Percentiles rank a stretch among this genome's conserved stretches.
These are phyloP conservation scores for Eurypyga helias DNA, from an alignment of 2,113 vertebrate species.

Conservation along the genomic window DNA sequence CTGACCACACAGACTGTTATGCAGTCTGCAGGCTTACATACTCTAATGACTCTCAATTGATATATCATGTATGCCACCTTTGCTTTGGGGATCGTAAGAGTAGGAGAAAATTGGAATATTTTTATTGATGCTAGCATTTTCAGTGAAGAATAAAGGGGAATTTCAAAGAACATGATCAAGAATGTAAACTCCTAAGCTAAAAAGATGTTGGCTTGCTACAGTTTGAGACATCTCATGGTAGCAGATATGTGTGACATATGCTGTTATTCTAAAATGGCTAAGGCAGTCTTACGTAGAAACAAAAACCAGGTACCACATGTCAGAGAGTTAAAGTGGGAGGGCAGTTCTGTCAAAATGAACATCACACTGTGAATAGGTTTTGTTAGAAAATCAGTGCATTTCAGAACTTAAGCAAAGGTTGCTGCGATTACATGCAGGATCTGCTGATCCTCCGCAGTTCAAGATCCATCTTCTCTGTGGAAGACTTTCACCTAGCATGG, in stretches of 20 bases:
- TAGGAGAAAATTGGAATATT: not conserved
- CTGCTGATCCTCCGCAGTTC: not conserved
- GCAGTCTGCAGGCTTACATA: not conserved
- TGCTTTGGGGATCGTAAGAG: not conserved
- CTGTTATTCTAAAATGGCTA: not conserved
- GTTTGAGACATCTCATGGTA: fast-evolving
- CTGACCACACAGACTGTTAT: not conserved
- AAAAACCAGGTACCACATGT: not conserved
- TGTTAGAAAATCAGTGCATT: not conserved
- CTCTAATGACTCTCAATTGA: not conserved
- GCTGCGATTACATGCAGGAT: not conserved
- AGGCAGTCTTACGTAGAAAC: not conserved
- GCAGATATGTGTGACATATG: not conserved
- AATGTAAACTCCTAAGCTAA: not conserved
- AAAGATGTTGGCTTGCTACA: not conserved
- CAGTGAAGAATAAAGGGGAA: not conserved
- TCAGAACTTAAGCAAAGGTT: not conserved
- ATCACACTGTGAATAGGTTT: not conserved
- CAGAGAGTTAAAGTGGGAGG: not conserved
- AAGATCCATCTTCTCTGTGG: not conserved
- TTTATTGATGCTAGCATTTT: not conserved
- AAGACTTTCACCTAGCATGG: not conserved
- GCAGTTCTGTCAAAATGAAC: not conserved
- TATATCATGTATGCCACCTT: not conserved
- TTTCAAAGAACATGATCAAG: not conserved